Base-by-base conservation (phyloP, 2,888 invertebrate genomes). In the Drosophila melanocephala region DNA sequence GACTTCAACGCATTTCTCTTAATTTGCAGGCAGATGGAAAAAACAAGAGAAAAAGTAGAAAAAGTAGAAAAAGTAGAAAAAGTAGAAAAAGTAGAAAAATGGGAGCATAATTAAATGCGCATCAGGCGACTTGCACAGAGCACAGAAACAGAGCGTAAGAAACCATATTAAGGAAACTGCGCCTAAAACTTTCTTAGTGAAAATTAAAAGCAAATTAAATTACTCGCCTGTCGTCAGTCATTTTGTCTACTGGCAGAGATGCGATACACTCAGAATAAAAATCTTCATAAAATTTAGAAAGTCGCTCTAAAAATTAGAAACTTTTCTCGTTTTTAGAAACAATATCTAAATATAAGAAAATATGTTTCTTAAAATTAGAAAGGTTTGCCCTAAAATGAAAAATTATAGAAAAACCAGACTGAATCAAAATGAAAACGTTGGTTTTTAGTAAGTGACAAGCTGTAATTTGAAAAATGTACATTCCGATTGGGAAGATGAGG, bases 191-290 rank as follows among this genome's bases (percentile, higher is more conserved):
- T 79, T 70, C 42, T 57, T 66, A 71, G 73, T 70, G 79, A 83
- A 83, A 81, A 81, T 84, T 81, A 84, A 74, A 81, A 84, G 79
- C 65, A 83, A 83, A 83, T 83, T 74, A 81, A 83, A 84, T 83
- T 84, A 81, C 76, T 57, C 59, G 77, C 67, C 37, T 22, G 65
- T 56, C 64, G 51, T 39, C 51, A 57, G 64, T 53, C 42, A 63
- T 61, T 70, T 55, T 52, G 58, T 66, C 57, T 39, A 33, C 42
- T 50, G 19, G 51, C 53, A 64, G 7, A 64, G 60, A 65, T 62
- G 51, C 63, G 63, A 5, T 26, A 16, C 47, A 47, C 26, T 47
- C 28, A 22, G 16, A 26, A 47, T 7, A 47, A 16, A 16, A 26
- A 5, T 7, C 47, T 14, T 22, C 3, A 0, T 47, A 2, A 47